These are phyloP conservation scores for Riptortus pedestris DNA, from an alignment of 1,140 invertebrate species.

Conservation along the genomic window DNA sequence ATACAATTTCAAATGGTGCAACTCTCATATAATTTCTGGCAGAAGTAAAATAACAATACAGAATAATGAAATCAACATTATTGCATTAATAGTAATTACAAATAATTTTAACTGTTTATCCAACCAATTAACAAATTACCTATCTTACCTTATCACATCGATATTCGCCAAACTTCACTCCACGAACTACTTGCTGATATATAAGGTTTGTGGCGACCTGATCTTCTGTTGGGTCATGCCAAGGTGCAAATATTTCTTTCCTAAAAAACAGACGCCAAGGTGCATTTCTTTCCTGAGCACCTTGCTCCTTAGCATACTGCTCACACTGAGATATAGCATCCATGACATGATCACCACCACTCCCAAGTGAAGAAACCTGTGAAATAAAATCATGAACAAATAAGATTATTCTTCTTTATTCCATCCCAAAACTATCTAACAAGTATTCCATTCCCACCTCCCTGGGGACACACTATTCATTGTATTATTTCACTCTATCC, in stretches of 20 bases:
- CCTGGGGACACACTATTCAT: no score
- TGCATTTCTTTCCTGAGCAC: slow-evolving; percentile 84
- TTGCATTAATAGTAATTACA: no score
- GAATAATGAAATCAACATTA: no score
- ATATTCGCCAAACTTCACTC: slow-evolving; percentile 98
- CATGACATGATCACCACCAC: slow-evolving; percentile 98
- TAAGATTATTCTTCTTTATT: no score
- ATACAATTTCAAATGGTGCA: no score
- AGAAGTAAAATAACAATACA: no score
- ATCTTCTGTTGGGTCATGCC: slow-evolving; percentile 95
- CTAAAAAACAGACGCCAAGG: slow-evolving; percentile 88
- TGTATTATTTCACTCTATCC: no score
- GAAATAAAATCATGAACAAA: slow-evolving; percentile 16
- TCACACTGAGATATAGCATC: slow-evolving; percentile 99
- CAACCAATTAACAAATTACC: no score
- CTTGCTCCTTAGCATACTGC: slow-evolving; percentile 98
- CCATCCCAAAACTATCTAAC: no score
- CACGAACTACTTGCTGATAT: slow-evolving; percentile 94
- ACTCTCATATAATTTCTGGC: no score
- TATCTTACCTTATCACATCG: slow-evolving; percentile 75
- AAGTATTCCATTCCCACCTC: no score
- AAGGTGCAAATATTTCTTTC: slow-evolving; percentile 98
- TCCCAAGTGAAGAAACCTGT: slow-evolving; percentile 83
- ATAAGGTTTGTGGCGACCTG: slow-evolving; percentile 11
- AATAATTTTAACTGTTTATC: no score